Conservation (phyloP, 2,113 vertebrate genomes). For the Datnioides undecimradiatus region DNA sequence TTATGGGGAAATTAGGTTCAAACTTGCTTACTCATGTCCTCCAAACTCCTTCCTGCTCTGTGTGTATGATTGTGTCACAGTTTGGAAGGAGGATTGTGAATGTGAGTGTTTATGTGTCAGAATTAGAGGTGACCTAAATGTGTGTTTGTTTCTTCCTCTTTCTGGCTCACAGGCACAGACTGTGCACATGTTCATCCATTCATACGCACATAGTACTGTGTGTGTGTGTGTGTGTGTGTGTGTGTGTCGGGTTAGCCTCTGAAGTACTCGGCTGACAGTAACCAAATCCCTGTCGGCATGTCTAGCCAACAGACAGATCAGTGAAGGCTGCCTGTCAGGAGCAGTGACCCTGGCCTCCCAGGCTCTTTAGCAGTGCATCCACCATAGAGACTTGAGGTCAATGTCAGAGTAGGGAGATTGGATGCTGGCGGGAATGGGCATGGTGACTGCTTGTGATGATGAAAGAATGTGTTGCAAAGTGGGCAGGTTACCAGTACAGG, state of each 20-base stretch:
- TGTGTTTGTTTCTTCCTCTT: no score
- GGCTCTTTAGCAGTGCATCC: slow-evolving; percentile 87
- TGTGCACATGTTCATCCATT: slow-evolving; percentile 19
- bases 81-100: neutral
- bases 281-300: slow-evolving; percentile 88
- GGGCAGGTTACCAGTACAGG: neutral
- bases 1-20: slow-evolving; percentile 84
- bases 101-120: slow-evolving; percentile 54
- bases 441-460: slow-evolving; percentile 33
- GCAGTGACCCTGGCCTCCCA: slow-evolving; percentile 88
- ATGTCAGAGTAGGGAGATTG: slow-evolving; percentile 49
- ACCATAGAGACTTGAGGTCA: slow-evolving; percentile 89
- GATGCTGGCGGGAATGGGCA: slow-evolving; percentile 55
- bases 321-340: slow-evolving; percentile 90
- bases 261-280: slow-evolving; percentile 88
- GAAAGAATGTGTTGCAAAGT: slow-evolving; percentile 39
- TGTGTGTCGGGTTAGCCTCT: slow-evolving; percentile 64
- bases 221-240: slow-evolving; percentile 15
- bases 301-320: slow-evolving; percentile 85
- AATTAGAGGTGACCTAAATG: slow-evolving; percentile 49
- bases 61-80: neutral
- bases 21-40: slow-evolving; percentile 82
- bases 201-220: slow-evolving; percentile 28
- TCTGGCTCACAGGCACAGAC: no score
- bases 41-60: neutral